Evolutionary conservation across 2,888 invertebrate species (phyloP).

Genomic region (Scaptomyza tumidula): DNA sequence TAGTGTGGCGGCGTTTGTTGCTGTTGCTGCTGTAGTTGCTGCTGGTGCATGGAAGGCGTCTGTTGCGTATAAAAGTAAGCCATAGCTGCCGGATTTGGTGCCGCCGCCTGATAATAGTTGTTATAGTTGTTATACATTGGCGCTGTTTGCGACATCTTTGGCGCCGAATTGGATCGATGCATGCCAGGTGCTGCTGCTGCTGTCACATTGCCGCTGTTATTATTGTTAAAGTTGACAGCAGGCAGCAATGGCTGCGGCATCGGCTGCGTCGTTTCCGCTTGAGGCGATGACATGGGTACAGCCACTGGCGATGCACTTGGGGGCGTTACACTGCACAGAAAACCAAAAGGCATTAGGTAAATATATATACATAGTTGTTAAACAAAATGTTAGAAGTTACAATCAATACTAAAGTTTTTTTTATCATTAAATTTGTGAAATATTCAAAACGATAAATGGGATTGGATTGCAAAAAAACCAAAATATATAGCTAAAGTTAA

Average conservation of each 20-base stretch:
- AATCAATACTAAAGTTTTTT: too few species aligned
- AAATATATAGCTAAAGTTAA: neutral
- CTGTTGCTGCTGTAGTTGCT: conserved; percentile 27
- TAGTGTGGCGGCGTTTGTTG: conserved; percentile 47
- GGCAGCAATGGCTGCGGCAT: conserved; percentile 12
- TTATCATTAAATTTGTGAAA: too few species aligned
- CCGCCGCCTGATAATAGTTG: conserved; percentile 57
- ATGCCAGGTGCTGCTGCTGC: conserved; percentile 45
- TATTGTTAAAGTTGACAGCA: conserved; percentile 52
- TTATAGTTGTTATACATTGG: conserved; percentile 65
- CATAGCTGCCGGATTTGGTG: conserved; percentile 46
- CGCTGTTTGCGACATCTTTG: conserved; percentile 65
- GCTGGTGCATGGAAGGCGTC: conserved; percentile 36
- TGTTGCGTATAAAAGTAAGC: conserved; percentile 62
- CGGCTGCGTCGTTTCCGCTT: conserved; percentile 18
- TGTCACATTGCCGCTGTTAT: conserved; percentile 40
- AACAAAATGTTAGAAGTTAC: too few species aligned
- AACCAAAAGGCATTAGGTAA: neutral
- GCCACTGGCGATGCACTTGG: conserved; percentile 23
- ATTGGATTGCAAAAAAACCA: neutral
- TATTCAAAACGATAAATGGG: neutral
- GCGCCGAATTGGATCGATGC: conserved; percentile 75
- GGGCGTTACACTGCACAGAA: conserved; percentile 42
- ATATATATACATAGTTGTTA: neutral
- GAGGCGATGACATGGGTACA: conserved; percentile 26